Percentiles rank a stretch among this genome's conserved stretches.
These are phyloP conservation scores for Sorex maritimensis DNA, from an alignment of 2,797 vertebrate genomes.

Conservation along the genomic window DNA sequence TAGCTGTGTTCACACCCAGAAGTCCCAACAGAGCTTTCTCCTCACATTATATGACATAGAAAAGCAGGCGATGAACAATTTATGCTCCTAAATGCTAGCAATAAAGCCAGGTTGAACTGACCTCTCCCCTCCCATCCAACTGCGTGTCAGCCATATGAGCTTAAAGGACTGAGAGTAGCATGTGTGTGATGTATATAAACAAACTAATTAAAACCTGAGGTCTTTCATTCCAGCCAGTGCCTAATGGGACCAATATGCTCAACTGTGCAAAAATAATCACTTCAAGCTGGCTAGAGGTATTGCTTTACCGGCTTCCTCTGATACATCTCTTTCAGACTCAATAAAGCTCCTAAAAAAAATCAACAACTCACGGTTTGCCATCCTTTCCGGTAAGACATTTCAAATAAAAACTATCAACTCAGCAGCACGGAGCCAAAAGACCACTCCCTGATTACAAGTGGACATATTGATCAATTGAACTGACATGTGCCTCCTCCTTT, in stretches of 20 bases:
- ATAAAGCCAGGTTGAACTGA: conserved; percentile 74
- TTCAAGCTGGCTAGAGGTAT: conserved; percentile 59
- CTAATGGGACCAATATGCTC: conserved; percentile 85
- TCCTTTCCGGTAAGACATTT: conserved; percentile 81
- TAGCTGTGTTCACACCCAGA: conserved; percentile 75
- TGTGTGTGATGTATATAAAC: conserved; percentile 77
- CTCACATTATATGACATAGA: conserved; percentile 76
- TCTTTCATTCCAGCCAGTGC: conserved; percentile 82
- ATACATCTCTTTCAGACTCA: conserved; percentile 52
- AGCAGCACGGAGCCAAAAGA: conserved; percentile 85
- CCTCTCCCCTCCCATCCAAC: conserved; percentile 29
- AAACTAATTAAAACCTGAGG: conserved; percentile 86
- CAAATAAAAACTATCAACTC: conserved; percentile 81
- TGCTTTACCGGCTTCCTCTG: conserved; percentile 66
- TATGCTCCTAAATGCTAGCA: conserved; percentile 66
- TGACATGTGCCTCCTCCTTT: conserved; percentile 90
- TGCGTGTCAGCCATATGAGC: conserved; percentile 42
- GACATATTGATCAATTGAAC: conserved; percentile 89
- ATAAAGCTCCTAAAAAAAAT: conserved; percentile 53
- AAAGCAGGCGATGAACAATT: conserved; percentile 77
- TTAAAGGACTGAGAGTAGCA: conserved; percentile 57
- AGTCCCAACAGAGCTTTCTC: conserved; percentile 77
- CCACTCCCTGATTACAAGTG: conserved; percentile 92
- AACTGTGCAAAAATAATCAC: conserved; percentile 54
- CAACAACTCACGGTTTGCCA: neutral